Percentiles rank a stretch among this genome's conserved stretches.
These are phyloP conservation scores for Pyrrhosoma nymphula DNA, from an alignment of 2,888 invertebrate genomes.

Conservation along the genomic window DNA sequence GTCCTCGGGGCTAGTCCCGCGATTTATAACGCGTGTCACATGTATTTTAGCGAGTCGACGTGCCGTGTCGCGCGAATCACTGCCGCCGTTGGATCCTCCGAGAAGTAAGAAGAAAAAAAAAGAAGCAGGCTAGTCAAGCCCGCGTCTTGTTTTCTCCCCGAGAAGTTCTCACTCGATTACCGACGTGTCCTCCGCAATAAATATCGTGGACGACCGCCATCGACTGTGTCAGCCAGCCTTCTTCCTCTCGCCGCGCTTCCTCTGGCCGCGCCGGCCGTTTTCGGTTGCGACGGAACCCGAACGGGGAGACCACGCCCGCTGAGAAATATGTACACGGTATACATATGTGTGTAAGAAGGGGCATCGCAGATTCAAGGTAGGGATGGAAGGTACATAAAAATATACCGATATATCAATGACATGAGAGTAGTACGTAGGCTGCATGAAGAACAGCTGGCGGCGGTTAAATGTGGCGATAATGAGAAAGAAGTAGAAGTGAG, in stretches of 20 bases:
- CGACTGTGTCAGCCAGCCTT: neutral
- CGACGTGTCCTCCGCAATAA: neutral
- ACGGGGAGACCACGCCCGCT: neutral
- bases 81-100: neutral
- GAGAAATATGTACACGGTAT: too few relatives aligned
- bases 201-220: neutral
- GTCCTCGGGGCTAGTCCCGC: neutral
- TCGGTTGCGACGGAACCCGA: neutral
- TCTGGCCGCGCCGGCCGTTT: neutral
- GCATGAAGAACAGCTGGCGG: too few relatives aligned
- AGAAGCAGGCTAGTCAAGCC: neutral
- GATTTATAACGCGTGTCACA: neutral
- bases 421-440: too few relatives aligned
- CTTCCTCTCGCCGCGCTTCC: neutral
- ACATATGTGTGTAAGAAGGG: too few relatives aligned
- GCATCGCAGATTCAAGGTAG: too few relatives aligned
- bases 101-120: neutral
- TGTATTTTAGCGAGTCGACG: slow-evolving; percentile 14
- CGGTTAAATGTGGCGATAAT: too few relatives aligned
- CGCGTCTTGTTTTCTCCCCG: neutral
- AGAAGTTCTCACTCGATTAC: slow-evolving; percentile 32
- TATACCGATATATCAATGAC: too few relatives aligned
- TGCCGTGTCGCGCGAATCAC: slow-evolving; percentile 8
- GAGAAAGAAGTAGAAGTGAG: too few relatives aligned
- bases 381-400: too few relatives aligned